Base-by-base conservation (phyloP, 2,113 vertebrate genomes). In the Gambusia affinis region DNA sequence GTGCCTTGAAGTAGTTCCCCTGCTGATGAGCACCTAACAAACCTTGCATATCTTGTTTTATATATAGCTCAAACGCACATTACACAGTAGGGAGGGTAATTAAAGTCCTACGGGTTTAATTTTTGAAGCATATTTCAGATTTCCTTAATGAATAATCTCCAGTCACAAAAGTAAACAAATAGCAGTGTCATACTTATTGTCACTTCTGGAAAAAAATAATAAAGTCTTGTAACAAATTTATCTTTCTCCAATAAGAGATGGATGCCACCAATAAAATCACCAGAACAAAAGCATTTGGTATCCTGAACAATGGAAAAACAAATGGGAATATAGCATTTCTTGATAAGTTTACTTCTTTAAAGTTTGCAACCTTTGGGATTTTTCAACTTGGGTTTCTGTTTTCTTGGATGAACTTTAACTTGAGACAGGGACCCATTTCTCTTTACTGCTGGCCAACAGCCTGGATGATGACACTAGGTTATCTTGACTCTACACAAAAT, bases 11-110 rank as follows among this genome's bases (percentile, higher is more conserved):
- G 17, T 47, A 64, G 39, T 35, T 72, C 47, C 47, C 35, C 30
- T 35, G 31, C 51, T 29, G 72, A 62, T 76, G 78, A 64, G 47
- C 27, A 28, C 42, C 60, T 51, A 35, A 78, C 68, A 54, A 54
- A 54, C 19, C 19, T 24, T 54, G 7, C 22, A 47, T 19, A 19
- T 5, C 17, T 47, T 47, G 44, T 6, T 19, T 47, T 19, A 47
- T 47, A 5, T 47, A 17, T 19, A 19, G 14, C 44, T 17, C 14
- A 4, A 47, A 47, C 11, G 51, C 22, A 57, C 22, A 8, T n/a
- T n/a, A n/a, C 51, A 57, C 24, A 57, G 10, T 3, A 57, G 24
- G 22, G 51, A 8, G 44, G 51, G 2, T 11, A 17, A n/a, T 57
- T 57, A 10, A 57, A 54, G 24, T 57, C 24, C 24, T n/a, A 10